A percentile compares a stretch with the other conserved stretches of the same genome.
Evolutionary conservation across 2,888 invertebrate genomes (phyloP).

Genomic region (Ennomos quercinarius): DNA sequence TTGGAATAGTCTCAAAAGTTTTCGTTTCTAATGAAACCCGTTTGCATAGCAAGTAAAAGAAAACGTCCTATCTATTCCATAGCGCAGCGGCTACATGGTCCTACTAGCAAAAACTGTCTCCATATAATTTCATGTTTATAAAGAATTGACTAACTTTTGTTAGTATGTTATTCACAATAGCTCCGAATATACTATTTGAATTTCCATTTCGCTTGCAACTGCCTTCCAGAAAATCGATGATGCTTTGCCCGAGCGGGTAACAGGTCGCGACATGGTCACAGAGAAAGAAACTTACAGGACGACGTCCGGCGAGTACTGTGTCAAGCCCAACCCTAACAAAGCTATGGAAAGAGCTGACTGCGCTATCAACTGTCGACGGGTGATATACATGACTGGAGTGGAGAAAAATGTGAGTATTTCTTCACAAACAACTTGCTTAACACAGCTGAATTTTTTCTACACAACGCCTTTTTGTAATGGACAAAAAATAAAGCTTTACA

Average conservation of each 20-base stretch:
- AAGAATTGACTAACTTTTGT: neutral
- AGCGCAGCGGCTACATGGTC: too few relatives aligned
- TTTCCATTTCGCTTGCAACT: too few relatives aligned
- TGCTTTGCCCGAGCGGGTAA: slow-evolving; percentile 67
- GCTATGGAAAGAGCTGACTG: slow-evolving; percentile 78
- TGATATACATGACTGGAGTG: slow-evolving; percentile 74
- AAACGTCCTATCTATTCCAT: too few relatives aligned
- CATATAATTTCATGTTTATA: neutral
- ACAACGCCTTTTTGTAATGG: neutral
- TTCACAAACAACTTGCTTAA: too few relatives aligned
- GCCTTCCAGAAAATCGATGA: slow-evolving; percentile 65
- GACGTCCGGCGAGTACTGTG: slow-evolving; percentile 73
- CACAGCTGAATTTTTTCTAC: too few relatives aligned
- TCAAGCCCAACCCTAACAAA: slow-evolving; percentile 79
- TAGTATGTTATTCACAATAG: neutral
- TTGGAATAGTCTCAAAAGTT: too few relatives aligned
- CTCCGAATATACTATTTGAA: too few relatives aligned
- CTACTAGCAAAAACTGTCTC: too few relatives aligned
- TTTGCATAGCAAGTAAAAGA: too few relatives aligned
- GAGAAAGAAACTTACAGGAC: slow-evolving; percentile 74
- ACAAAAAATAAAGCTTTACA: too few relatives aligned
- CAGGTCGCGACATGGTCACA: slow-evolving; percentile 76
- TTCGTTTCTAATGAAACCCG: too few relatives aligned
- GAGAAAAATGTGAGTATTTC: slow-evolving; percentile 64
- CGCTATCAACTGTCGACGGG: slow-evolving; percentile 70